Percentiles rank a stretch among this genome's conserved stretches.
These are phyloP conservation scores for Synergus laeviventris DNA, from an alignment of 2,888 invertebrate genomes.

Conservation along the genomic window DNA sequence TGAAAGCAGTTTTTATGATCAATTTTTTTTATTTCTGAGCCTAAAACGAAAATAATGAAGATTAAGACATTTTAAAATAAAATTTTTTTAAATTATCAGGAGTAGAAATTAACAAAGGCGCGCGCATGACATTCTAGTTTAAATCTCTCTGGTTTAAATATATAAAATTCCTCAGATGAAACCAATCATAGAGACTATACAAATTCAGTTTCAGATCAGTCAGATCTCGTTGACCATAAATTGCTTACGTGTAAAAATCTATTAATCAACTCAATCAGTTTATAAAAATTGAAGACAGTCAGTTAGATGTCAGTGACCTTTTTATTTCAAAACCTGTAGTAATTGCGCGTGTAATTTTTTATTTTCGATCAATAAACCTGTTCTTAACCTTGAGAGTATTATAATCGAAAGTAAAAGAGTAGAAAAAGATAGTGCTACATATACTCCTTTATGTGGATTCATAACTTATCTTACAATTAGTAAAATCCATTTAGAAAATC, in stretches of 20 bases:
- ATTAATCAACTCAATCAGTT: neutral
- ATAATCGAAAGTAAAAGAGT: neutral
- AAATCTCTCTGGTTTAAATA: neutral
- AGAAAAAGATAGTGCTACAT: neutral
- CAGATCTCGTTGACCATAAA: neutral
- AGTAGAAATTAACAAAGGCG: too few relatives aligned
- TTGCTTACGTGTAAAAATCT: slow-evolving; percentile 13
- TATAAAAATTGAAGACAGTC: neutral
- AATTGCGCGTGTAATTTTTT: neutral
- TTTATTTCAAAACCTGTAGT: neutral
- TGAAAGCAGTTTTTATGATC: too few relatives aligned
- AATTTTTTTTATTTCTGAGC: too few relatives aligned
- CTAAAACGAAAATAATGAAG: too few relatives aligned
- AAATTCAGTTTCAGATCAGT: neutral
- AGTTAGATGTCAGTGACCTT: neutral
- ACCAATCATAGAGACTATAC: neutral
- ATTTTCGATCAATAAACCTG: neutral
- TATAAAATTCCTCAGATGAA: neutral
- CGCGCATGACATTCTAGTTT: too few relatives aligned
- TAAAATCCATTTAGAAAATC: too few relatives aligned
- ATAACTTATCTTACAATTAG: too few relatives aligned
- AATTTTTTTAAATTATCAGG: too few relatives aligned
- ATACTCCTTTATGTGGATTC: neutral
- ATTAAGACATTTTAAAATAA: too few relatives aligned
- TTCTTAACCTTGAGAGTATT: neutral